Percentiles rank a stretch among this genome's conserved stretches.
phyloP scores from a whole-genome alignment of 1,140 invertebrate genomes.

The Stegodyphus dumicola region DNA sequence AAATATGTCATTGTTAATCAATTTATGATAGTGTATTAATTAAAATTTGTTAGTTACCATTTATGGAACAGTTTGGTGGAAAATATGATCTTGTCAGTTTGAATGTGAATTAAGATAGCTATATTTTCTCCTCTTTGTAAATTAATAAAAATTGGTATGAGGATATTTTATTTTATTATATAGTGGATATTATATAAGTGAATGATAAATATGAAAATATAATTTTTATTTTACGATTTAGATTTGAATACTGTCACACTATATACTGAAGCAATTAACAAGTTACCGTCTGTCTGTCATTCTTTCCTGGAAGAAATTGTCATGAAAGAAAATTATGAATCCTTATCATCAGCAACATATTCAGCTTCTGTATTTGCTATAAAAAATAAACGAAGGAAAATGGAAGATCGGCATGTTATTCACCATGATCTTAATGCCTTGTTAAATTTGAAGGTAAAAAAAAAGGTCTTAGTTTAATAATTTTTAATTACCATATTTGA shows the following conservation, averaged over 20 bases:
- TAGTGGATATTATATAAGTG: background rate
- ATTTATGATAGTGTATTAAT: no score
- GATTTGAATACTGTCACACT: conserved; percentile 78
- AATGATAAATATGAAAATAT: background rate
- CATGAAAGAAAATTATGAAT: conserved; percentile 65
- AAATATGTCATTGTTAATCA: no score
- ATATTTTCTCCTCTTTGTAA: background rate
- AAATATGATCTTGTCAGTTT: background rate
- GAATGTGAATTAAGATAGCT: background rate
- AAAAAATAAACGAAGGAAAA: conserved; percentile 82
- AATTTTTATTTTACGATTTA: conserved; percentile 68
- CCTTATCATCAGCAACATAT: conserved; percentile 15
- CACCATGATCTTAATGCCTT: conserved; percentile 72
- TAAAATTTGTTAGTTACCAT: no score
- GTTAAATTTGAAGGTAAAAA: conserved; percentile 69
- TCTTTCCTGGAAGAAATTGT: conserved; percentile 67
- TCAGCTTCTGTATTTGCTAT: conserved; percentile 74
- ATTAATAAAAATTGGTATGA: background rate
- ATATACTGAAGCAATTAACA: conserved; percentile 78
- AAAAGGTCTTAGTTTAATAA: background rate
- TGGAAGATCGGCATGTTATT: conserved; percentile 88
- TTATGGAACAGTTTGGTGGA: background rate
- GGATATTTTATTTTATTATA: background rate
- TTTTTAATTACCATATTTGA: no score
- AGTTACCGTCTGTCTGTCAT: conserved; percentile 75